Evolutionary conservation across 2,888 invertebrate genomes (phyloP).

Genomic region (Stenodema calcarata): DNA sequence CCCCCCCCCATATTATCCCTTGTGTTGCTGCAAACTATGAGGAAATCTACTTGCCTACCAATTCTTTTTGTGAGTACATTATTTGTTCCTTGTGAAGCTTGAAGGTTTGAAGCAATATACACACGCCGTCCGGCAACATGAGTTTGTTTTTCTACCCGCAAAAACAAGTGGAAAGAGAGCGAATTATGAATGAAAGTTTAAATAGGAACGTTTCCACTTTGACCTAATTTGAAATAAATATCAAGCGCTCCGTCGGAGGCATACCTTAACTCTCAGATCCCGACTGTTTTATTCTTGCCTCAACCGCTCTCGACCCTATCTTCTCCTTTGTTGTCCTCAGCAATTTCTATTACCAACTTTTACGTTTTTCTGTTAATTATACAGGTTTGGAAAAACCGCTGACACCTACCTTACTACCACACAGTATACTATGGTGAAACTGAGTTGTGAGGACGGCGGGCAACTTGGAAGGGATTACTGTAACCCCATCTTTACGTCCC

Average conservation of each 20-base stretch:
- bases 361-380: not conserved
- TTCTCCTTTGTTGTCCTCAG: not conserved
- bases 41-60: not conserved
- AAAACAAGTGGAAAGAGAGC: not conserved
- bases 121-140: not conserved
- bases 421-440: too few species aligned
- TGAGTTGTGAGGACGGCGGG: too few species aligned
- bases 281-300: not conserved
- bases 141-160: not conserved
- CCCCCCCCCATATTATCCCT: too few species aligned
- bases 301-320: not conserved
- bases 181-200: not conserved
- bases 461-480: too few species aligned
- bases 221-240: not conserved
- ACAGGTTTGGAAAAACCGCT: too few species aligned
- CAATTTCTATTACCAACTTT: not conserved
- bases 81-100: not conserved
- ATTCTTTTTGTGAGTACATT: not conserved
- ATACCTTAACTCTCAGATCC: not conserved
- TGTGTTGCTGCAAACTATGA: too few species aligned
- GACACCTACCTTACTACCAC: too few species aligned
- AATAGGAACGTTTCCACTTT: not conserved
- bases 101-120: not conserved
- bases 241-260: not conserved
- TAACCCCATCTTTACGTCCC: too few species aligned